phyloP scores from a whole-genome alignment of 30 jellyfish, hydroid and myxozoan genomes.

The Turritopsis rubra region DNA sequence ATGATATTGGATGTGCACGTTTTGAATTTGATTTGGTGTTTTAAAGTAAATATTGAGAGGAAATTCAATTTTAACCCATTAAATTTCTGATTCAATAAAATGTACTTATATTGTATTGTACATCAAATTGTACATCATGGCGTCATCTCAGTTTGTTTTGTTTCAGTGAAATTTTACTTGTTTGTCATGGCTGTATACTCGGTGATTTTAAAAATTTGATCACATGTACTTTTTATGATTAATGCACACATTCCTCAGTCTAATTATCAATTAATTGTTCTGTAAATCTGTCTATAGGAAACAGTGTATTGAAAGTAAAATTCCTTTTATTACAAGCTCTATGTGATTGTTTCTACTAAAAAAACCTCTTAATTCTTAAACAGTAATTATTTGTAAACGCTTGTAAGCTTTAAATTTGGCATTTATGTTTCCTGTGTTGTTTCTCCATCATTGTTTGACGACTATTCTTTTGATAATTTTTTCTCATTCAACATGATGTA shows the following conservation, averaged over 20 bases:
- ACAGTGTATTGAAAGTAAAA: neutral
- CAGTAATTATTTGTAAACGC: neutral
- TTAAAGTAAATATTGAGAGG: no score
- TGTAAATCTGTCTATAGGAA: neutral
- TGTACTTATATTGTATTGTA: no score
- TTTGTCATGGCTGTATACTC: neutral
- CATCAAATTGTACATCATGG: no score
- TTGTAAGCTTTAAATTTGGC: neutral
- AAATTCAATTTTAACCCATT: no score
- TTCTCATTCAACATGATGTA: neutral
- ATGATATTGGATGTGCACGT: no score
- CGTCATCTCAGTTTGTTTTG: no score
- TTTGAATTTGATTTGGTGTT: no score
- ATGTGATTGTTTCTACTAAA: neutral
- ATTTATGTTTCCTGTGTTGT: neutral
- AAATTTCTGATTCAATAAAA: no score
- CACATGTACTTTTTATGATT: neutral
- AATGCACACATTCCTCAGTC: neutral
- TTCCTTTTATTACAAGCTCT: neutral
- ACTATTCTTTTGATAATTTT: no score
- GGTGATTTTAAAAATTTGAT: neutral
- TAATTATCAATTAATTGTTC: neutral
- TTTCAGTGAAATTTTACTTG: neutral
- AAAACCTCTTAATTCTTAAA: neutral
- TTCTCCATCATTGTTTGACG: neutral